These are phyloP conservation scores for Oncorhynchus nerka DNA, from an alignment of 2,113 vertebrate species.

Conservation along the genomic window DNA sequence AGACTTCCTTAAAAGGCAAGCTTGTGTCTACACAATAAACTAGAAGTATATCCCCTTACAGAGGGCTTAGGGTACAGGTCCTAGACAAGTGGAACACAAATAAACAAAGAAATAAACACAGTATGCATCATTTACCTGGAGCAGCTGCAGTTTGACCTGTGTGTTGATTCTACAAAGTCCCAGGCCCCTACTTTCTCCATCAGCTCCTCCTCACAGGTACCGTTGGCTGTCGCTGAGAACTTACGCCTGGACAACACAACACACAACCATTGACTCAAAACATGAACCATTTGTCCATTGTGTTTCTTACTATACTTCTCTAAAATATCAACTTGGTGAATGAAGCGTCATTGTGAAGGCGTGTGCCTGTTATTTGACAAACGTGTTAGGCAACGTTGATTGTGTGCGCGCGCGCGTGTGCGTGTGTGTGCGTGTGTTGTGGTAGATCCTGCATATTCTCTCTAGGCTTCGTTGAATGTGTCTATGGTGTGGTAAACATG, in stretches of 20 bases:
- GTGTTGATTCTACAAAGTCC: constrained; percentile 93
- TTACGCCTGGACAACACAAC: constrained; percentile 79
- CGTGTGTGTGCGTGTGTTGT: neutral
- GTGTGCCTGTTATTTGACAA: neutral
- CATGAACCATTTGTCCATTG: neutral
- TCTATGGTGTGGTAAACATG: neutral
- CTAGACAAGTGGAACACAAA: too few species aligned
- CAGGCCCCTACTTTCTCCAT: constrained; percentile 83
- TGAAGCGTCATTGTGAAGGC: neutral
- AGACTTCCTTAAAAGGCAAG: too few species aligned
- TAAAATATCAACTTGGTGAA: neutral
- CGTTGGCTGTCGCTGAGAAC: constrained; percentile 85
- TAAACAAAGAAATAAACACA: neutral
- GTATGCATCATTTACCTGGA: constrained; percentile 78
- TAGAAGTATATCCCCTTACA: neutral
- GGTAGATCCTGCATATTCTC: neutral
- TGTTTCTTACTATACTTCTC: neutral
- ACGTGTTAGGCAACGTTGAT: neutral
- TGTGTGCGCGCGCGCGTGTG: neutral
- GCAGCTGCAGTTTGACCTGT: constrained; percentile 91
- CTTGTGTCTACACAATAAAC: neutral
- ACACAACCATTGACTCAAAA: neutral
- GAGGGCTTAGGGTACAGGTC: neutral
- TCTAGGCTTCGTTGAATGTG: neutral
- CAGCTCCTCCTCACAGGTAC: constrained; percentile 85